Evolutionary conservation across 2,888 invertebrate genomes (phyloP).

Genomic region (Heliconius ethilla): DNA sequence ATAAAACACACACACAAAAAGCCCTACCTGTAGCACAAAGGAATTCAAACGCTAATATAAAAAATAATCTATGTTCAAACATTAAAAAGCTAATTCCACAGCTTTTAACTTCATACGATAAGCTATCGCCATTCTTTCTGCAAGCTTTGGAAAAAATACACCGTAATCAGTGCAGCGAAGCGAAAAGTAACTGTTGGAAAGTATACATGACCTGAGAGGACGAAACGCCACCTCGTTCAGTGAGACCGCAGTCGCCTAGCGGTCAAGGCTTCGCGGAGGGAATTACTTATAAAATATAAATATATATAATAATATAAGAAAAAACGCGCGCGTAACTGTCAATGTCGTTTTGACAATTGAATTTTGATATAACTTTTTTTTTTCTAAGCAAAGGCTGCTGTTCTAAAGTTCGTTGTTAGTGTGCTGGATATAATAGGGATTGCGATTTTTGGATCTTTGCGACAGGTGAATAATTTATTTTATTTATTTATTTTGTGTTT

Average conservation of each 20-base stretch:
- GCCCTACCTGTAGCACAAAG: not conserved
- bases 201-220: constrained; percentile 69
- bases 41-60: constrained; percentile 1
- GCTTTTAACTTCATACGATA: constrained; percentile 52
- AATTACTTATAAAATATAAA: constrained; percentile 39
- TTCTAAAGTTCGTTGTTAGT: constrained; percentile 76
- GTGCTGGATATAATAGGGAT: constrained; percentile 77
- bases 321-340: constrained; percentile 70
- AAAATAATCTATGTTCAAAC: not conserved
- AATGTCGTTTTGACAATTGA: constrained; percentile 52
- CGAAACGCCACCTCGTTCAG: constrained; percentile 65
- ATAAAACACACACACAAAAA: not conserved
- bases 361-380: constrained; percentile 45
- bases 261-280: constrained; percentile 73
- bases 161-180: constrained; percentile 77
- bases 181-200: constrained; percentile 80
- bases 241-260: constrained; percentile 73
- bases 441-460: constrained; percentile 71
- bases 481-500: constrained; percentile 34
- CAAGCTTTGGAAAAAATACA: constrained; percentile 54
- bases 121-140: constrained; percentile 58
- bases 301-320: constrained; percentile 47
- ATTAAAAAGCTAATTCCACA: constrained; percentile 32
- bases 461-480: constrained; percentile 74
- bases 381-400: constrained; percentile 50